Conservation (phyloP, 1,140 invertebrate species). For the Drosophila lacertosa region DNA sequence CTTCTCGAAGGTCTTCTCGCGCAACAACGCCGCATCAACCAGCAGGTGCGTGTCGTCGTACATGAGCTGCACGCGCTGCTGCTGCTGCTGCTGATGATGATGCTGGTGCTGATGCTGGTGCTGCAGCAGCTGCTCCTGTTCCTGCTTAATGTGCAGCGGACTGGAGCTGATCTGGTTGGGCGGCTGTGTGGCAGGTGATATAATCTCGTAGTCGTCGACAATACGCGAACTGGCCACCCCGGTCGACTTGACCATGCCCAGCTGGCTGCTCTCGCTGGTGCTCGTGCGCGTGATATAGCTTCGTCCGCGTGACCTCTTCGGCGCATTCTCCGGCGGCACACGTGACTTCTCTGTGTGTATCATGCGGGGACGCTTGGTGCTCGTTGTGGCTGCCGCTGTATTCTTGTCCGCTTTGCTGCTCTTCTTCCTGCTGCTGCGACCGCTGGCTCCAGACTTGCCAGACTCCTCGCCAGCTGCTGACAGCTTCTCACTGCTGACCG, state of each 20-base stretch:
- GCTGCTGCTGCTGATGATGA: slow-evolving; percentile 52
- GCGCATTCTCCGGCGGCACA: slow-evolving; percentile 85
- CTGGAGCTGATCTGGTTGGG: slow-evolving; percentile 82
- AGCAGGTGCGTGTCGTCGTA: slow-evolving; percentile 73
- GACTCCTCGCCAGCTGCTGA: slow-evolving; percentile 6
- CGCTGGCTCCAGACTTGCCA: slow-evolving; percentile 6
- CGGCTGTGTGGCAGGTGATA: slow-evolving; percentile 74
- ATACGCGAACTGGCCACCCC: slow-evolving; percentile 50
- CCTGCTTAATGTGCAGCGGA: slow-evolving; percentile 79
- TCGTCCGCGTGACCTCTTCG: slow-evolving; percentile 85
- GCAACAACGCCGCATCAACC: slow-evolving; percentile 61
- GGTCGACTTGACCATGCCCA: slow-evolving; percentile 54
- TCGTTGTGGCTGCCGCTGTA: slow-evolving; percentile 3
- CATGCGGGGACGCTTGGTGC: slow-evolving; percentile 87
- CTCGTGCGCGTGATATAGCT: slow-evolving; percentile 65
- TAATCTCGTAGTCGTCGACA: slow-evolving; percentile 81
- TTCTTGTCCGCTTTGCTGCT: slow-evolving; percentile 27
- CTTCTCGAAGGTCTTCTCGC: slow-evolving; percentile 71
- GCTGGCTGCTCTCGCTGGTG: slow-evolving; percentile 84
- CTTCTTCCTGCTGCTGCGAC: slow-evolving; percentile 44
- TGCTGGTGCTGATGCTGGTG: slow-evolving; percentile 36
- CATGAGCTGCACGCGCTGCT: slow-evolving; percentile 59
- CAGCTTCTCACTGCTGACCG: background rate
- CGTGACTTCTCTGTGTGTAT: slow-evolving; percentile 89
- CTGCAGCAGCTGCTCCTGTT: slow-evolving; percentile 58